phyloP scores from a whole-genome alignment of 2,888 invertebrate species.

The Chrysolina haemoptera region DNA sequence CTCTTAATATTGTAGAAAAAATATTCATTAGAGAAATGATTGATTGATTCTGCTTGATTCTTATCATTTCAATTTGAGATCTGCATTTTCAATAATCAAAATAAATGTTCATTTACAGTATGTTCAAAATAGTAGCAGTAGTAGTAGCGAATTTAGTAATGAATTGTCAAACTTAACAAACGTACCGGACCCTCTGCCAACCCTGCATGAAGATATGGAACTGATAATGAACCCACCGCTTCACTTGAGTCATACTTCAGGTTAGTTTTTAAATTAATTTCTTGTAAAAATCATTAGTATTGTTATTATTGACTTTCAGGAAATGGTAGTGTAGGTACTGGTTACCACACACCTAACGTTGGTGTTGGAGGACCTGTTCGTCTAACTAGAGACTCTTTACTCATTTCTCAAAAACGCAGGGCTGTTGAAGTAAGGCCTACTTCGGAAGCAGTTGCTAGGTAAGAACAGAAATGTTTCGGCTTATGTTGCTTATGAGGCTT shows the following conservation, averaged over 20 bases:
- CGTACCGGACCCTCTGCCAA: constrained; percentile 76
- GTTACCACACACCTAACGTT: constrained; percentile 69
- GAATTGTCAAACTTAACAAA: constrained; percentile 65
- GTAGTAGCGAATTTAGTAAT: constrained; percentile 66
- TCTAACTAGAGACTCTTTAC: constrained; percentile 84
- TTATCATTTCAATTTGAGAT: not conserved
- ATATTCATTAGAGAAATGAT: not conserved
- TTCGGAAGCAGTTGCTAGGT: constrained; percentile 80
- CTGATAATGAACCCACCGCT: constrained; percentile 69
- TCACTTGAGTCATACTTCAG: constrained; percentile 63
- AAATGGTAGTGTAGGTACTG: constrained; percentile 69
- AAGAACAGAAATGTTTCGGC: constrained; percentile 63
- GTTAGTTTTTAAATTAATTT: constrained; percentile 47
- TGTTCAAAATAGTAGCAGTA: constrained; percentile 65
- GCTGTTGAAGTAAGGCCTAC: constrained; percentile 76
- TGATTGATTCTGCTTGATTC: not conserved
- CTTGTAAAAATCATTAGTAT: not conserved
- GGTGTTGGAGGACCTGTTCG: constrained; percentile 68
- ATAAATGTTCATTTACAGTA: constrained; percentile 57
- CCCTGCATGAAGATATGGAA: constrained; percentile 90
- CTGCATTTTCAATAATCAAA: not conserved
- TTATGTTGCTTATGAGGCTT: constrained; percentile 65
- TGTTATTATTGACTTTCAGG: constrained; percentile 51
- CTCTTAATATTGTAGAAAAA: not conserved
- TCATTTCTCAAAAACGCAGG: constrained; percentile 83